These are phyloP conservation scores for Meandrina meandrites DNA, from an alignment of 92 coral and sea anemone species.

Conservation along the genomic window DNA sequence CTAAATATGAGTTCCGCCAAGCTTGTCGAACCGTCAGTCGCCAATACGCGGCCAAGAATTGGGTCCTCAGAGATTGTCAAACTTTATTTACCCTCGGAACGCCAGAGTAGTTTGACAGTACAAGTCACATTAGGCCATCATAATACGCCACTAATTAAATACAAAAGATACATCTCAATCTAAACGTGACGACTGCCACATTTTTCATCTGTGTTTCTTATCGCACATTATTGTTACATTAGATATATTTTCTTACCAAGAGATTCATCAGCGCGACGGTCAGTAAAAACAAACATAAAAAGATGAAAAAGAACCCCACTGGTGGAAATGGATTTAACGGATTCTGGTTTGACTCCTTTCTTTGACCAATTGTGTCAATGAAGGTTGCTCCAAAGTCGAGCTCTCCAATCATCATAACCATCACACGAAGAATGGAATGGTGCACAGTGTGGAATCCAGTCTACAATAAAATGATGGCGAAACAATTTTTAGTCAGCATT, in stretches of 20 bases:
- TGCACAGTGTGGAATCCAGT: constrained; percentile 27
- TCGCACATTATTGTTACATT: too few relatives aligned
- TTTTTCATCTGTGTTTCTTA: too few relatives aligned
- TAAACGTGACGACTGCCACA: too few relatives aligned
- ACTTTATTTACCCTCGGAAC: too few relatives aligned
- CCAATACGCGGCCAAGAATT: too few relatives aligned
- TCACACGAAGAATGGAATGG: constrained; percentile 38
- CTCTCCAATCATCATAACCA: constrained; percentile 90
- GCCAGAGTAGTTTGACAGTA: too few relatives aligned
- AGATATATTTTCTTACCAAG: constrained; percentile 63
- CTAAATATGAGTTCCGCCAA: too few relatives aligned
- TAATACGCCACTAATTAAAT: too few relatives aligned
- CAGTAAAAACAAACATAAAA: constrained; percentile 71
- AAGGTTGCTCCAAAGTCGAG: constrained; percentile 67
- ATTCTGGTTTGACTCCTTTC: constrained; percentile 16
- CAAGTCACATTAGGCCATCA: too few relatives aligned
- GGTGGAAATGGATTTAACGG: constrained; percentile 78
- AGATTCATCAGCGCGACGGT: constrained; percentile 85
- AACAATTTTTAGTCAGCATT: background rate
- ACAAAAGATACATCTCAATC: too few relatives aligned
- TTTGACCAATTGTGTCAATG: constrained; percentile 50
- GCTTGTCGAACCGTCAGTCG: too few relatives aligned
- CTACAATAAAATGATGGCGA: background rate
- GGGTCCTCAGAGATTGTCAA: too few relatives aligned
- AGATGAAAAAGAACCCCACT: constrained; percentile 55